Evolutionary conservation across 2,113 vertebrate genomes (phyloP).

Genomic region (Columba livia): DNA sequence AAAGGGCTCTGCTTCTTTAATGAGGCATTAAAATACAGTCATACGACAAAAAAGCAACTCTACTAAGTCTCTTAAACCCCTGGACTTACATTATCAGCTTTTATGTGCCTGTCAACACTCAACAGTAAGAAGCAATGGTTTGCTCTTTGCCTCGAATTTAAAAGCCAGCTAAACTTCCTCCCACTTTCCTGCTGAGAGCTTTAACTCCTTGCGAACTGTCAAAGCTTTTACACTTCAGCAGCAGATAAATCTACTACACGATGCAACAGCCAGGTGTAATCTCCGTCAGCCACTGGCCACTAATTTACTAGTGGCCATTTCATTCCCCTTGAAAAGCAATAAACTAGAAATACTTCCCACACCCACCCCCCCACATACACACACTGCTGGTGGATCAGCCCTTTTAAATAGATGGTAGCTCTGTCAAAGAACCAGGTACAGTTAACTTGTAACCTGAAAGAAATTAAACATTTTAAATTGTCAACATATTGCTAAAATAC

Average conservation of each 20-base stretch:
- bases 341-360: background rate
- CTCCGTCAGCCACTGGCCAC: background rate
- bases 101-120: constrained; percentile 90
- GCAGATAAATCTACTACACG: constrained; percentile 51
- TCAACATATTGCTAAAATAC: background rate
- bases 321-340: constrained; percentile 5
- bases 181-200: constrained; percentile 75
- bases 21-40: constrained; percentile 79
- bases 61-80: constrained; percentile 76
- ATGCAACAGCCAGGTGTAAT: constrained; percentile 35
- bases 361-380: fast-evolving
- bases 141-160: constrained; percentile 70
- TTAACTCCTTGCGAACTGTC: constrained; percentile 79
- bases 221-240: constrained; percentile 67
- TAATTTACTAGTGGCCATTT: constrained; percentile 36
- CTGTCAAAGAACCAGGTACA: background rate
- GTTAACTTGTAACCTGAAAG: background rate
- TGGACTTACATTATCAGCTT: constrained; percentile 86
- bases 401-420: background rate
- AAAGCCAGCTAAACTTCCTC: constrained; percentile 76
- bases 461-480: background rate
- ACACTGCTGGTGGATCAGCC: background rate
- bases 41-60: constrained; percentile 80
- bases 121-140: constrained; percentile 68
- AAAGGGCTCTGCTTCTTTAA: constrained; percentile 69